Evolutionary conservation across 2,113 vertebrate genomes (phyloP).

Genomic region (Thamnaconus septentrionalis): DNA sequence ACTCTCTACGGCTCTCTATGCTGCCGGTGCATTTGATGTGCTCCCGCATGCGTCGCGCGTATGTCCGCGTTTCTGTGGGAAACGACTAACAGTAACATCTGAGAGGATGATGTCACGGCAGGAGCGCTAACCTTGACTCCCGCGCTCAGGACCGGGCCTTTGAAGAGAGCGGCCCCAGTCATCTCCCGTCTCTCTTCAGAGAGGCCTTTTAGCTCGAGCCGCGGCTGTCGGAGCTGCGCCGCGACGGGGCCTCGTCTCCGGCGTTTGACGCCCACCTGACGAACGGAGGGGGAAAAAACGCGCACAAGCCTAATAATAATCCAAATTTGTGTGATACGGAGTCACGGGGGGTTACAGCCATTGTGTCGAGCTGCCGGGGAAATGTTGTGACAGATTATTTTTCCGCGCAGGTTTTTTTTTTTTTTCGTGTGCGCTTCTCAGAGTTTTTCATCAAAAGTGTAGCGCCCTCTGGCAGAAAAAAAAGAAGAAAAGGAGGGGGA

Average conservation of each 20-base stretch:
- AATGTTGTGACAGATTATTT: neutral
- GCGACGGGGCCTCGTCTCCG: neutral
- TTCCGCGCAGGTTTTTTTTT: too few relatives aligned
- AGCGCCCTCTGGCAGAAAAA: neutral
- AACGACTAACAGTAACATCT: constrained; percentile 19
- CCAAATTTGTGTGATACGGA: constrained; percentile 2
- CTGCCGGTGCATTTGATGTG: constrained; percentile 16
- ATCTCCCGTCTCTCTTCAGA: neutral
- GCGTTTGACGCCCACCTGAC: neutral
- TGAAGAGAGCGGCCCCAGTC: too few relatives aligned
- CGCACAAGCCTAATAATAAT: constrained; percentile 1
- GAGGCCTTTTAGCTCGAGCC: neutral
- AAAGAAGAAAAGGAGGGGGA: neutral
- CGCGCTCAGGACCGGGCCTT: too few relatives aligned
- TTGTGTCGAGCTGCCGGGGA: neutral
- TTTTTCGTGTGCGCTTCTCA: too few relatives aligned
- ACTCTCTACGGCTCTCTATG: constrained; percentile 17
- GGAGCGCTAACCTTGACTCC: neutral
- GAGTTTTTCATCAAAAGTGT: neutral
- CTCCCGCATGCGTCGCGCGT: constrained; percentile 16
- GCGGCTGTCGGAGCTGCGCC: neutral
- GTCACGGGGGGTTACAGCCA: neutral
- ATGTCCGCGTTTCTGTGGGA: constrained; percentile 19
- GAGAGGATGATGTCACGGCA: neutral
- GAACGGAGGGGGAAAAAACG: neutral